Evolutionary conservation across 2,888 invertebrate genomes (phyloP), one percentile per base, ranked within the genome.

Genomic region (Pterobdella sp.): DNA sequence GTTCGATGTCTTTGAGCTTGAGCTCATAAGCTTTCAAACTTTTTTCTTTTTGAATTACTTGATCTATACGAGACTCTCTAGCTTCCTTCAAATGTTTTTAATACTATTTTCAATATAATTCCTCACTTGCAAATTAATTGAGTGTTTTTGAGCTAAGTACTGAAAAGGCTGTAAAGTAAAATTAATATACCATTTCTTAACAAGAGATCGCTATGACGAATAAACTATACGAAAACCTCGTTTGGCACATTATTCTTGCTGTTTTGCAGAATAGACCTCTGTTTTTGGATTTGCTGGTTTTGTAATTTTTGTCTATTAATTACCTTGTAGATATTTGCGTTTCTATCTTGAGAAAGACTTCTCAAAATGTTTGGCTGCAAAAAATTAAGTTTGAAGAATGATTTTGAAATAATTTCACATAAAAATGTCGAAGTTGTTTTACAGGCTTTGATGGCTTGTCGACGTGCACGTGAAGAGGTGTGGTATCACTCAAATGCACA

Each of bases 401-500:
- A n/a, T n/a, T n/a, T n/a, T n/a, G n/a, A n/a, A n/a, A n/a, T n/a
- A n/a, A n/a, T n/a, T 42, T 42, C 49, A 42, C 49, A 42, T 7
- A 42, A 42, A 42, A 42, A 42, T 42, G 49, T 42, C 7, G 49
- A 42, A 14, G 22, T 14, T 14, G 26, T 14, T 26, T 56, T 26
- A 56, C 60, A n/a, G 22, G 79, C 76, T 66, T 78, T 74, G 31
- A 76, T 68, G 75, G 80, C 69, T 81, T 81, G 76, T 81, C 81
- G 10, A 82, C 79, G 78, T 82, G 82, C 1, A 82, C 81, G 77
- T 82, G 82, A 0, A 81, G 80, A 14, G 81, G 81, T 18, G 80
- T 78, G 68, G 79, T 79, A 75, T 82, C 82, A 56, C 82, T 81
- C 31, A 82, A 80, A 76, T 82, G 82, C 3, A 82, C 80, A 77